A percentile compares a stretch with the other conserved stretches of the same genome.
Evolutionary conservation across 2,113 vertebrate species (phyloP).

Genomic region (Hippoglossus stenolepis): DNA sequence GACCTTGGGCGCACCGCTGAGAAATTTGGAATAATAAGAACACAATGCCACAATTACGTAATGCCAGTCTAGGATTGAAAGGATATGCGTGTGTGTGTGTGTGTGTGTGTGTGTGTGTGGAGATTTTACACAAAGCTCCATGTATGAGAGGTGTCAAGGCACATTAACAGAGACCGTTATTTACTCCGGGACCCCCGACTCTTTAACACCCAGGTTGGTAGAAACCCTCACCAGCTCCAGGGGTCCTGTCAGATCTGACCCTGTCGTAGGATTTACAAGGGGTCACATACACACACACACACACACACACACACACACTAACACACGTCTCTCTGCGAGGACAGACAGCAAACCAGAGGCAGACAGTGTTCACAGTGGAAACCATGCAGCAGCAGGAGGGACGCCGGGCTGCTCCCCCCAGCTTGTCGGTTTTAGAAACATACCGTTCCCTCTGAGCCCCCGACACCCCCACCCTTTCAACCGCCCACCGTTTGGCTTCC

Average conservation of each 20-base stretch:
- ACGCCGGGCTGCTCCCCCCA: slow-evolving; percentile 7
- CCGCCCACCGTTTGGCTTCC: slow-evolving; percentile 1
- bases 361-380: slow-evolving; percentile 22
- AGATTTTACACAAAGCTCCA: too few species aligned
- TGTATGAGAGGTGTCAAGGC: too few species aligned
- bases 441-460: slow-evolving; percentile 19
- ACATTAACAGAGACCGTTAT: background rate
- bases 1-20: slow-evolving; percentile 22
- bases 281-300: background rate
- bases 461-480: background rate
- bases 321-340: slow-evolving; percentile 10
- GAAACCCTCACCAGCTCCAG: background rate
- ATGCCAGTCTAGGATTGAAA: slow-evolving; percentile 21
- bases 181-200: background rate
- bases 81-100: background rate
- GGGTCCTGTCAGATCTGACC: background rate
- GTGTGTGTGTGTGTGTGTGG: background rate
- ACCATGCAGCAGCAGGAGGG: slow-evolving; percentile 15
- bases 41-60: slow-evolving; percentile 38
- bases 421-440: slow-evolving; percentile 32
- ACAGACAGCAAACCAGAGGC: slow-evolving; percentile 10
- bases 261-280: slow-evolving; percentile 12
- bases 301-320: too few species aligned
- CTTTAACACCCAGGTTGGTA: too few species aligned
- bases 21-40: slow-evolving; percentile 35